Base-by-base conservation (phyloP, 2,888 invertebrate species). In the Acronicta alni region DNA sequence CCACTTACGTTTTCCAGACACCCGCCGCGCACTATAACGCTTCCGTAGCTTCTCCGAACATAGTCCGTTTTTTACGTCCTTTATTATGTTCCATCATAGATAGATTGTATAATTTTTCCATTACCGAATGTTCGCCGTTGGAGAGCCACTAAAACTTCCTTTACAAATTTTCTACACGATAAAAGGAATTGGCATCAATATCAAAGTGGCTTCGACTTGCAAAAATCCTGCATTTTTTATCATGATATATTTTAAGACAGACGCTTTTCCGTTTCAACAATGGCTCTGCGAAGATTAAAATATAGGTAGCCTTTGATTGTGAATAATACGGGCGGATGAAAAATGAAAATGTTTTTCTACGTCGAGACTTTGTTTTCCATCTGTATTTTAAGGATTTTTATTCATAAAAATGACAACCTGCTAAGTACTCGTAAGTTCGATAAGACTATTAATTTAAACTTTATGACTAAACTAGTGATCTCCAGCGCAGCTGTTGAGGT, bases 41-140 rank as follows among this genome's bases (percentile, higher is more conserved):
- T 45, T 12, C n/a, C 15, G 12, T 30, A 46, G 52, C 52, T 38
- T 53, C 43, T 37, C 37, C 42, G 20, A 39, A 18, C 17, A 38
- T 47, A 47, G 26, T 65, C 55, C 37, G 43, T 52, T 41, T 57
- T 53, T 57, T 38, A 49, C 46, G 15, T 42, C 58, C n/a, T 42
- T 15, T 41, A 46, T n/a, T 58, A 67, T 43, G 51, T 37, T 72
- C 55, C 67, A 67, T 60, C 63, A 67, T 57, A 57, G 61, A 66
- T 46, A 49, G 17, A 51, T 57, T 58, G 74, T 74, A 72, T 72
- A 72, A 72, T 72, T 63, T 72, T 56, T 67, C 74, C 72, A 72
- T 72, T 72, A 73, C 57, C 43, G 37, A 70, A 70, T 63, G 42
- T 61, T 49, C 52, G 26, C 39, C 42, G 38, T 43, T 46, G 38